Evolutionary conservation across 1,140 invertebrate genomes (phyloP).

Genomic region (Galleria mellonella): DNA sequence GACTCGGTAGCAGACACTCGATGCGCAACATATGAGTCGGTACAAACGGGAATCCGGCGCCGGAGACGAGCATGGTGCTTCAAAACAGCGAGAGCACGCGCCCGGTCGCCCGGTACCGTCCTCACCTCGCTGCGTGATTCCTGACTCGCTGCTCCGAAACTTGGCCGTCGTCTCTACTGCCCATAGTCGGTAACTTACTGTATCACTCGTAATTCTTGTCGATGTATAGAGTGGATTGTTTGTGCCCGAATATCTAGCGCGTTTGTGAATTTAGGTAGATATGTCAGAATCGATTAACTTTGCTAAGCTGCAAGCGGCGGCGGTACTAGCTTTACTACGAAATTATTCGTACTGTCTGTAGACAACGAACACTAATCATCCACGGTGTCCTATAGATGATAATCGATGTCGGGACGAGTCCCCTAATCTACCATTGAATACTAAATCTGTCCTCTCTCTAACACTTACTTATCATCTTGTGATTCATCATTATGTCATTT

Average conservation of each 20-base stretch:
- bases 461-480: slow-evolving; percentile 53
- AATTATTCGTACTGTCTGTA: slow-evolving; percentile 21
- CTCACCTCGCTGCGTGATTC: slow-evolving; percentile 10
- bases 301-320: slow-evolving; percentile 56
- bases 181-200: slow-evolving; percentile 3
- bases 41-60: slow-evolving; percentile 48
- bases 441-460: slow-evolving; percentile 41
- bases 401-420: slow-evolving; percentile 33
- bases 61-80: slow-evolving; percentile 17
- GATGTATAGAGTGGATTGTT: slow-evolving; percentile 21
- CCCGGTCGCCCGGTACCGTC: slow-evolving; percentile 22
- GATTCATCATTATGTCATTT: slow-evolving; percentile 47
- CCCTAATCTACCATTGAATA: slow-evolving; percentile 62
- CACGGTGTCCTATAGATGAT: slow-evolving; percentile 39
- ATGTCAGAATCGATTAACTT: slow-evolving; percentile 23
- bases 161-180: slow-evolving; percentile 8
- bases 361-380: slow-evolving; percentile 39
- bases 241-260: slow-evolving; percentile 20
- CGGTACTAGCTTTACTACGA: slow-evolving; percentile 51
- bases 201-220: slow-evolving; percentile 14
- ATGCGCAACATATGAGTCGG: slow-evolving; percentile 60
- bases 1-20: slow-evolving; percentile 62
- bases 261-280: slow-evolving; percentile 20
- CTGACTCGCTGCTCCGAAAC: slow-evolving; percentile 11
- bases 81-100: no score